Conservation (phyloP, 2,797 vertebrate species). For the Dendrocincla tyrannina region DNA sequence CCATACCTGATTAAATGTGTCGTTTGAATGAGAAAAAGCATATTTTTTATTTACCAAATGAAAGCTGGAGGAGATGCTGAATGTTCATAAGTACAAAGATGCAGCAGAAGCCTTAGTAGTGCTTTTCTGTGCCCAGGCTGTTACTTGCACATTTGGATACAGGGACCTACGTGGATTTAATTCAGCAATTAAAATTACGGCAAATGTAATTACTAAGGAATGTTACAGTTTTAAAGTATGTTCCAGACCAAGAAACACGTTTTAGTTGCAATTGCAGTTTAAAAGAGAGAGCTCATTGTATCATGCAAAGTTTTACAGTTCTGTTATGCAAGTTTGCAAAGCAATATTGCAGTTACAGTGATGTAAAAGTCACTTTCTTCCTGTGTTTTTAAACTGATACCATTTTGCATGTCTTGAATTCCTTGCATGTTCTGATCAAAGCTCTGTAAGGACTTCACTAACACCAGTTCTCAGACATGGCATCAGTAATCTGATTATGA, state of each 20-base stretch:
- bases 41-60: not conserved
- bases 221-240: not conserved
- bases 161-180: not conserved
- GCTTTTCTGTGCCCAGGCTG: not conserved
- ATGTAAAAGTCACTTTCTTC: slow-evolving; percentile 20
- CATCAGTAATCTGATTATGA: not conserved
- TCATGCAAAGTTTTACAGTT: not conserved
- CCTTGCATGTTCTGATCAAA: not conserved
- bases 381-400: not conserved
- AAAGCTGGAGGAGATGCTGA: not conserved
- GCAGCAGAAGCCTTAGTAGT: not conserved
- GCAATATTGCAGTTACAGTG: not conserved
- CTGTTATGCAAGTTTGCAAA: not conserved
- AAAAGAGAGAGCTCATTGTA: not conserved
- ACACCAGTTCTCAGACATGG: not conserved
- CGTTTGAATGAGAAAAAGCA: not conserved
- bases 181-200: not conserved
- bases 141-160: not conserved
- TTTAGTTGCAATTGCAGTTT: not conserved
- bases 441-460: not conserved
- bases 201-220: not conserved
- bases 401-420: not conserved
- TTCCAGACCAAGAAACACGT: not conserved
- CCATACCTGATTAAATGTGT: not conserved
- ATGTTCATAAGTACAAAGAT: not conserved